These are phyloP conservation scores for Phaedon cochleariae DNA, from an alignment of 2,888 invertebrate species.

Conservation along the genomic window DNA sequence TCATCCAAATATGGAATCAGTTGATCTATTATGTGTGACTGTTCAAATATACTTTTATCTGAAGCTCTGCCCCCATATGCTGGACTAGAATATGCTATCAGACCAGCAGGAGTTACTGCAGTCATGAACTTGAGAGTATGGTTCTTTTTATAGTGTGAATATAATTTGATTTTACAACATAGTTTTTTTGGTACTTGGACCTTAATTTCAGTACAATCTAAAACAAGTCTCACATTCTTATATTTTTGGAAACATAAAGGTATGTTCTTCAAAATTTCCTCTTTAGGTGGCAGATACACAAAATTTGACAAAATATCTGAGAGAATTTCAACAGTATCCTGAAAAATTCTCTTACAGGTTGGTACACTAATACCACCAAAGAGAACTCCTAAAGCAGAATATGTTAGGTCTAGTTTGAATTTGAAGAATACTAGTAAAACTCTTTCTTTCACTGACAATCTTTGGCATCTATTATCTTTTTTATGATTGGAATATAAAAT, in stretches of 20 bases:
- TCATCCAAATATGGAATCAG: constrained; percentile 1
- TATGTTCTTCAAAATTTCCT: constrained; percentile 1
- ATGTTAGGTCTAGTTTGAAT: no score
- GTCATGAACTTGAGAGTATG: constrained; percentile 12
- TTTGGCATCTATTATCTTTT: no score
- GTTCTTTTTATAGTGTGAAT: constrained; percentile 17
- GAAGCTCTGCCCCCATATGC: constrained; percentile 21
- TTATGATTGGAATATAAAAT: no score
- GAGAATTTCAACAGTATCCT: no score
- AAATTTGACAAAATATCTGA: no score
- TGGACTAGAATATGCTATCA: constrained; percentile 8
- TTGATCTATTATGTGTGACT: constrained; percentile 10
- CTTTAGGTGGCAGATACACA: background rate
- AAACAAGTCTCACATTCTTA: constrained; percentile 2
- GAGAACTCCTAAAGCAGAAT: no score
- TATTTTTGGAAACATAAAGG: background rate
- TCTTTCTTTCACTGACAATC: no score
- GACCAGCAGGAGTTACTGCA: constrained; percentile 16
- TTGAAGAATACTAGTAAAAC: no score
- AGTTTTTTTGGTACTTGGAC: background rate
- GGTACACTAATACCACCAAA: no score
- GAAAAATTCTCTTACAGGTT: no score
- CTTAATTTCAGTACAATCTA: constrained; percentile 22
- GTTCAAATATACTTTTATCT: constrained; percentile 37
- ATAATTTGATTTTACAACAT: background rate